phyloP scores from a whole-genome alignment of 1,140 invertebrate species.

The Camponotus pennsylvanicus region DNA sequence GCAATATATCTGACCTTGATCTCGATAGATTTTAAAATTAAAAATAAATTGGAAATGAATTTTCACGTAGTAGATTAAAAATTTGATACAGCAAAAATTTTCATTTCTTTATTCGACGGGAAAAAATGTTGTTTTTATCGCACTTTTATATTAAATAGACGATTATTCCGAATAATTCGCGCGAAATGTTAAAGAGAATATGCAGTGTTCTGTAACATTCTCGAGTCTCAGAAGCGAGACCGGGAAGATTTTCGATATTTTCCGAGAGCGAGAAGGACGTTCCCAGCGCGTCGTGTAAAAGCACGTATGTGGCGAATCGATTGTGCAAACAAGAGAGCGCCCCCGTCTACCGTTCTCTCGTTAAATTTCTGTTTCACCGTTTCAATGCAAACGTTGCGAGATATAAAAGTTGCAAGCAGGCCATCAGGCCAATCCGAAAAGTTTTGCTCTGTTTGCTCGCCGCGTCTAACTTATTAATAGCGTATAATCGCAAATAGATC shows the following conservation, averaged over 20 bases:
- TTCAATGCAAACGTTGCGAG: slow-evolving; percentile 71
- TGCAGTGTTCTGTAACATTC: neutral
- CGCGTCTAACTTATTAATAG: slow-evolving; percentile 55
- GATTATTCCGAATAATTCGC: neutral
- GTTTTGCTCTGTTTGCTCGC: slow-evolving; percentile 49
- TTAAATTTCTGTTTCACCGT: slow-evolving; percentile 74
- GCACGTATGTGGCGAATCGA: slow-evolving; percentile 76
- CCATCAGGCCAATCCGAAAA: slow-evolving; percentile 65
- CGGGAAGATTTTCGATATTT: slow-evolving; percentile 66
- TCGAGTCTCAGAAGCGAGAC: slow-evolving; percentile 6
- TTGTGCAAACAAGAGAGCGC: slow-evolving; percentile 77
- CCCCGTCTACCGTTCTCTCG: slow-evolving; percentile 67
- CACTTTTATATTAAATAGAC: neutral
- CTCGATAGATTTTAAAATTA: neutral
- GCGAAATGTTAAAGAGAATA: slow-evolving; percentile 14
- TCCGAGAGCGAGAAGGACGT: slow-evolving; percentile 41
- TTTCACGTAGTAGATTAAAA: neutral
- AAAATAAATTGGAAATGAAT: neutral
- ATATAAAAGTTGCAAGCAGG: slow-evolving; percentile 71
- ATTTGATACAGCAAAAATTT: neutral
- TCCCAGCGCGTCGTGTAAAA: slow-evolving; percentile 72
- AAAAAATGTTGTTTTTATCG: neutral
- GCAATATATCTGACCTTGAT: neutral
- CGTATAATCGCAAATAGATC: slow-evolving; percentile 32
- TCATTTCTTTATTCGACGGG: neutral